These are phyloP conservation scores for Leptinotarsa juncta DNA, from an alignment of 2,888 invertebrate genomes.

Conservation along the genomic window DNA sequence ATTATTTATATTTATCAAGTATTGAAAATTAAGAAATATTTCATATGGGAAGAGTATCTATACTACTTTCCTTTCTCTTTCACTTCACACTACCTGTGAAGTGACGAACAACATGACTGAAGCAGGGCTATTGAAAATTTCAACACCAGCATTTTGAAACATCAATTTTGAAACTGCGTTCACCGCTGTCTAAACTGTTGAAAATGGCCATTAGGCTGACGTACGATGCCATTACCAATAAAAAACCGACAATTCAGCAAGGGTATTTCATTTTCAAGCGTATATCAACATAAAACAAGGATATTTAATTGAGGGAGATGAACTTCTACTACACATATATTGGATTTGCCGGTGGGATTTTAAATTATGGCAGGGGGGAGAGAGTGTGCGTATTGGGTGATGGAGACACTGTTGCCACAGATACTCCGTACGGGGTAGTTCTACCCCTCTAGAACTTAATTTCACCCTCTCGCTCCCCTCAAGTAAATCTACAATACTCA, in stretches of 20 bases:
- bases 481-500: no score
- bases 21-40: no score
- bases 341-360: neutral
- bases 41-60: no score
- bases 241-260: neutral
- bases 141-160: neutral
- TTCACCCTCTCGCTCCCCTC: no score
- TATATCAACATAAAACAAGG: conserved; percentile 5
- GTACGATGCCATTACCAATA: conserved; percentile 1
- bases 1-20: no score
- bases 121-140: neutral
- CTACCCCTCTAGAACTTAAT: no score
- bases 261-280: neutral
- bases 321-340: neutral
- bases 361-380: neutral
- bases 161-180: neutral
- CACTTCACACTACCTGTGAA: no score
- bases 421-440: no score
- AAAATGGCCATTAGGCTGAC: neutral
- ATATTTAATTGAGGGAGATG: neutral
- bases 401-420: no score
- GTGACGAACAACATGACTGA: neutral
- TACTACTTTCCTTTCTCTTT: no score
- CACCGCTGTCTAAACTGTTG: conserved; percentile 1
- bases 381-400: neutral